These are phyloP conservation scores for Apis florea DNA, from an alignment of 1,140 invertebrate genomes.

Conservation along the genomic window DNA sequence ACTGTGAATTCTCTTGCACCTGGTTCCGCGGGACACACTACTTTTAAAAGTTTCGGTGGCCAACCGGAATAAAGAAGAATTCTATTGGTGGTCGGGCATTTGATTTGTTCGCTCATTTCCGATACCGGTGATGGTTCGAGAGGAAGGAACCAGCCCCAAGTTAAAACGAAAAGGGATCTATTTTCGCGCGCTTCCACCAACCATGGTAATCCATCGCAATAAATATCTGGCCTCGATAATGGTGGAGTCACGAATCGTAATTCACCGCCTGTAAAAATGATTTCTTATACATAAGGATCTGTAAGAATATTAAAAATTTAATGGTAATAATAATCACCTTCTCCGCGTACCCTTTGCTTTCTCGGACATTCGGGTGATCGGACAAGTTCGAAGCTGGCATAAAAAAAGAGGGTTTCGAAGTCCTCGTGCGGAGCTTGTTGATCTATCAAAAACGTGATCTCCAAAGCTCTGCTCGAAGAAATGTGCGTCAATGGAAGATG, in stretches of 20 bases:
- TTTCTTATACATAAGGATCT: no score
- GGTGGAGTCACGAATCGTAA: constrained; percentile 83
- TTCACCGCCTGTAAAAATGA: constrained; percentile 79
- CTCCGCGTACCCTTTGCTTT: constrained; percentile 83
- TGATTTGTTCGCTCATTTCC: constrained; percentile 83
- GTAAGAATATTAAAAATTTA: background rate
- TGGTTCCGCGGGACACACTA: constrained; percentile 87
- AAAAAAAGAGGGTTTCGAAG: constrained; percentile 85
- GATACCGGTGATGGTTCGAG: constrained; percentile 70
- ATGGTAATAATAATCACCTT: constrained; percentile 63
- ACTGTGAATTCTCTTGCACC: constrained; percentile 85
- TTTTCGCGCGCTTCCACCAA: constrained; percentile 87
- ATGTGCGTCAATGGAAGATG: constrained; percentile 83
- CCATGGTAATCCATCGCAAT: constrained; percentile 88
- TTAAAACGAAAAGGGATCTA: constrained; percentile 87
- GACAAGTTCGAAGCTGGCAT: constrained; percentile 85
- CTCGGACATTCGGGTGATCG: constrained; percentile 84
- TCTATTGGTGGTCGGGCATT: constrained; percentile 79
- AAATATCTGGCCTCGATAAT: constrained; percentile 82
- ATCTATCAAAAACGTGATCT: constrained; percentile 84
- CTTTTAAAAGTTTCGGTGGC: constrained; percentile 84
- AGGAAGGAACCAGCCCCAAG: constrained; percentile 85
- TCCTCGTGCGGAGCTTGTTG: constrained; percentile 86
- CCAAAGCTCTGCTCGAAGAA: constrained; percentile 83
- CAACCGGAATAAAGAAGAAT: constrained; percentile 77